Conservation (phyloP, 1,140 invertebrate genomes). For the Himalopsyche phryganea region DNA sequence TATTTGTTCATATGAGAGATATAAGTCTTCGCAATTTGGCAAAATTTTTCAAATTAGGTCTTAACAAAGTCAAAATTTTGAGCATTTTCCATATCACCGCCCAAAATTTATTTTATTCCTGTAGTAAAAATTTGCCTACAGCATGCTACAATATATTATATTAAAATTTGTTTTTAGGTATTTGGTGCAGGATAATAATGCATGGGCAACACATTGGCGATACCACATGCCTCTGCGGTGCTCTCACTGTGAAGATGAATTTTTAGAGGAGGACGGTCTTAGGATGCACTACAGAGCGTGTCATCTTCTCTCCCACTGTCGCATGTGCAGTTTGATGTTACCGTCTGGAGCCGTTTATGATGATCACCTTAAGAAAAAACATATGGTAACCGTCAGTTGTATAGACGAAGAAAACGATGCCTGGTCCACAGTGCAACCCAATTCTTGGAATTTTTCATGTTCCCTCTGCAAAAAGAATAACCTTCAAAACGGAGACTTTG, state of each 20-base stretch:
- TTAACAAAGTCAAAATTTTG: too few relatives aligned
- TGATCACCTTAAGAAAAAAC: constrained; percentile 45
- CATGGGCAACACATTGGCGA: constrained; percentile 40
- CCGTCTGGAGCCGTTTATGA: constrained; percentile 43
- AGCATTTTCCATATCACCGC: too few relatives aligned
- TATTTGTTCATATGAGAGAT: too few relatives aligned
- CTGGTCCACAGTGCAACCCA: constrained; percentile 42
- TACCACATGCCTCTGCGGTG: constrained; percentile 48
- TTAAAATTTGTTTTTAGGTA: constrained; percentile 40
- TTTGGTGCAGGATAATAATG: constrained; percentile 42
- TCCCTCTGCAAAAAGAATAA: constrained; percentile 42
- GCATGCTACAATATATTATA: too few relatives aligned
- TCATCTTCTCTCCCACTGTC: constrained; percentile 47
- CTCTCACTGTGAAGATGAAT: constrained; percentile 46
- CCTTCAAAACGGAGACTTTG: constrained; percentile 38
- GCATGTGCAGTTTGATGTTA: constrained; percentile 46
- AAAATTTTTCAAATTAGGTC: too few relatives aligned
- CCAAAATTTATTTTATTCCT: too few relatives aligned
- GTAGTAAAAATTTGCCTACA: too few relatives aligned
- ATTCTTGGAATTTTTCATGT: constrained; percentile 40
- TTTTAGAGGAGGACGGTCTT: constrained; percentile 38
- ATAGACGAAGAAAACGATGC: constrained; percentile 39
- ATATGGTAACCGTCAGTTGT: constrained; percentile 41
- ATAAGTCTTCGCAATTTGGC: too few relatives aligned
- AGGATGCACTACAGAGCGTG: constrained; percentile 40